A percentile compares a stretch with the other conserved stretches of the same genome.
These are phyloP conservation scores for Podargus strigoides DNA, from an alignment of 2,797 vertebrate genomes.

Conservation along the genomic window DNA sequence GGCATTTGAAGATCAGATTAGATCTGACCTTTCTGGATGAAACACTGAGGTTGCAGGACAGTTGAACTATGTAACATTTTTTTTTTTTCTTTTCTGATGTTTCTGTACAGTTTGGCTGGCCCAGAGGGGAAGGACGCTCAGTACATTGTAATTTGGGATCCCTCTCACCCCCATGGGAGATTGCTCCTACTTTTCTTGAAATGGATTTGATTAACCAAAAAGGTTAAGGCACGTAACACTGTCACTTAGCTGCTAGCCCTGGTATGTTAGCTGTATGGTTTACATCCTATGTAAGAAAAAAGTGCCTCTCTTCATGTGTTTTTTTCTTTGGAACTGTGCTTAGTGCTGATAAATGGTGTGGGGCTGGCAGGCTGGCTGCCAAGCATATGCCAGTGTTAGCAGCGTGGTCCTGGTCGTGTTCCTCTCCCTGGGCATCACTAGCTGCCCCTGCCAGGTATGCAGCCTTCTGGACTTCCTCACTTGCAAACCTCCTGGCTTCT, in stretches of 20 bases:
- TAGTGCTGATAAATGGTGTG: neutral
- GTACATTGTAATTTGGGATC: neutral
- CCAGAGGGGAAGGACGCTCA: neutral
- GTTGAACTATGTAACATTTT: neutral
- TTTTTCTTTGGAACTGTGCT: neutral
- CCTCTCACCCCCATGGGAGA: neutral
- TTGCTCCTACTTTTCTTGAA: neutral
- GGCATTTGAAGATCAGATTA: conserved; percentile 23
- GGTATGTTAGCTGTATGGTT: neutral
- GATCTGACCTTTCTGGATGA: conserved; percentile 25
- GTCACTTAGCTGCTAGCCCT: neutral
- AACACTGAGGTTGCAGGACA: neutral
- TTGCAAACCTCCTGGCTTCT: neutral
- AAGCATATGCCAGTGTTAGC: neutral
- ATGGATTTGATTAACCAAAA: neutral
- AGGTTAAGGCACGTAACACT: neutral
- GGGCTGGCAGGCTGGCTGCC: neutral
- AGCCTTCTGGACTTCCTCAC: neutral
- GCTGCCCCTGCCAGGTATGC: neutral
- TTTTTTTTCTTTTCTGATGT: neutral
- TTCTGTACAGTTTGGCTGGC: neutral
- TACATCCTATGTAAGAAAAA: neutral
- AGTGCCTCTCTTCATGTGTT: neutral
- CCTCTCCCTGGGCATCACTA: neutral
- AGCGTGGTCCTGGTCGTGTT: accelerated